Conservation (phyloP, 2,888 invertebrate genomes). For the Oligia fasciuncula region DNA sequence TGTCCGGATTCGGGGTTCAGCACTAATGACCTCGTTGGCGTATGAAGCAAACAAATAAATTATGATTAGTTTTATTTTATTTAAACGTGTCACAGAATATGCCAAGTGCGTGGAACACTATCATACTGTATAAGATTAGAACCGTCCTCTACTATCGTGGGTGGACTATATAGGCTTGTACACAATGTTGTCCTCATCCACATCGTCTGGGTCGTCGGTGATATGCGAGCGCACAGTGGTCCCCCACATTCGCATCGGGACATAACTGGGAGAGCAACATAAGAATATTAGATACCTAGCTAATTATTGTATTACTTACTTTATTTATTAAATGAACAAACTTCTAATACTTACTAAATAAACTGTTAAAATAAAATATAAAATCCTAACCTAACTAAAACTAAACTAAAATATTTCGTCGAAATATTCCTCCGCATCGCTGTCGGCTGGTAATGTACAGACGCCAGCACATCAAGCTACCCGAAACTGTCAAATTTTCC, state of each 20-base stretch:
- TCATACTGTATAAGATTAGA: slow-evolving; percentile 19
- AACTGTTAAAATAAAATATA: too few species aligned
- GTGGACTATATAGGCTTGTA: slow-evolving; percentile 71
- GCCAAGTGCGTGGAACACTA: not conserved
- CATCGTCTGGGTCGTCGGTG: slow-evolving; percentile 65
- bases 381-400: too few species aligned
- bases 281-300: not conserved
- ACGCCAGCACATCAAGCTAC: too few species aligned
- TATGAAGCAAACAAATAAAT: not conserved
- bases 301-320: not conserved
- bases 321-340: not conserved
- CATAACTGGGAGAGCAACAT: slow-evolving; percentile 9
- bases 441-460: not conserved
- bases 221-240: slow-evolving; percentile 34
- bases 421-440: too few species aligned
- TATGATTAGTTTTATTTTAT: slow-evolving; percentile 23
- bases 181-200: slow-evolving; percentile 70
- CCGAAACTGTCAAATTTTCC: too few species aligned
- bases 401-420: too few species aligned
- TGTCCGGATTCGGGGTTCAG: not conserved
- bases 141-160: not conserved
- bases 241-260: slow-evolving; percentile 54
- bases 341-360: too few species aligned
- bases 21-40: not conserved
- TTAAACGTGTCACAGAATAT: slow-evolving; percentile 7